Conservation (phyloP, 2,113 vertebrate genomes). For the Delphinapterus leucas region DNA sequence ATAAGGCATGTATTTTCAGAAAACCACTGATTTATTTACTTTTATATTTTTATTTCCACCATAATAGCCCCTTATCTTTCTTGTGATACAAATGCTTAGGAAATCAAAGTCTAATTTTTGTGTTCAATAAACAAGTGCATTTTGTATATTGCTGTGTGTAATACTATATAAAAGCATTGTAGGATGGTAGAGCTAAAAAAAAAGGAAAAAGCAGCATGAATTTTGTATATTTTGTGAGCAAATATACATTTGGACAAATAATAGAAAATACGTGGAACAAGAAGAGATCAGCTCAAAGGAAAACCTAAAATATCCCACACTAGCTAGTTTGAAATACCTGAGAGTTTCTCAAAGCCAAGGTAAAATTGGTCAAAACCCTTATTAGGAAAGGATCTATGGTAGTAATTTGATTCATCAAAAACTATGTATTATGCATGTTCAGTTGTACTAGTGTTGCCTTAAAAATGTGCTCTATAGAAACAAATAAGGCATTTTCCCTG, state of each 20-base stretch:
- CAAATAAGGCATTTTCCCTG: neutral
- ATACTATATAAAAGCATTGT: neutral
- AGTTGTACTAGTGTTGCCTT: neutral
- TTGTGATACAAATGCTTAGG: neutral
- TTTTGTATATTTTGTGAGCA: neutral
- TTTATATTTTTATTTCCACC: neutral
- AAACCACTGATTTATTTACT: neutral
- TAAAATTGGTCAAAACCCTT: neutral
- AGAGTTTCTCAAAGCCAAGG: neutral
- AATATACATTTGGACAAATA: neutral
- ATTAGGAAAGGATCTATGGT: neutral
- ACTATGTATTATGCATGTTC: neutral
- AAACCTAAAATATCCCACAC: neutral
- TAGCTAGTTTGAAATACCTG: neutral
- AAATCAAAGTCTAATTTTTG: neutral
- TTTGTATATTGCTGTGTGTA: neutral
- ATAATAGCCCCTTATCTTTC: neutral
- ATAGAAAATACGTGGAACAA: neutral
- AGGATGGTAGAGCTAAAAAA: neutral
- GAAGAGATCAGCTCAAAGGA: neutral
- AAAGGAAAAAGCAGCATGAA: neutral
- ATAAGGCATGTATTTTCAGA: neutral
- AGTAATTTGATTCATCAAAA: neutral
- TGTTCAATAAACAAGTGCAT: neutral
- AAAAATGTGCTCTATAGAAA: neutral